A percentile compares a stretch with the other conserved stretches of the same genome.
These are phyloP conservation scores for Pimpla rufipes DNA, from an alignment of 2,888 invertebrate species.

Conservation along the genomic window DNA sequence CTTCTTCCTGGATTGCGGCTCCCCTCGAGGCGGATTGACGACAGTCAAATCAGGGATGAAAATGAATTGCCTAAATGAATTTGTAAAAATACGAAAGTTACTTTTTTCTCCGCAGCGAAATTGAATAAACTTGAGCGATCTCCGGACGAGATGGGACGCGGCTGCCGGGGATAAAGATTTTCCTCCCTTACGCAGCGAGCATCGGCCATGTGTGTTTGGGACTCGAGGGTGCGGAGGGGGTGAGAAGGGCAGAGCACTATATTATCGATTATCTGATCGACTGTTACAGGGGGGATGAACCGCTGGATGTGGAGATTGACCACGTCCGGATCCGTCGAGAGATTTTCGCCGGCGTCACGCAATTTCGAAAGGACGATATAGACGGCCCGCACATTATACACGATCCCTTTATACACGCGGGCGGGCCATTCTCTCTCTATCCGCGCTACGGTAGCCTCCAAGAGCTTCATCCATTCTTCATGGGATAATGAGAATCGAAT, in stretches of 20 bases:
- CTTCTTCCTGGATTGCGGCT: constrained; percentile 41
- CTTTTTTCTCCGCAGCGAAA: constrained; percentile 41
- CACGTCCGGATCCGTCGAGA: constrained; percentile 33
- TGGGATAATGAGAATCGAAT: constrained; percentile 54
- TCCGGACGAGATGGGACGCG: constrained; percentile 14
- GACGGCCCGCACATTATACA: not conserved
- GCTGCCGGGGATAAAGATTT: constrained; percentile 33
- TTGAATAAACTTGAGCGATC: constrained; percentile 60
- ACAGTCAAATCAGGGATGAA: constrained; percentile 57
- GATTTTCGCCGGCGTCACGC: constrained; percentile 20
- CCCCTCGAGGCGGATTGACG: constrained; percentile 47
- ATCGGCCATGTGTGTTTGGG: not conserved
- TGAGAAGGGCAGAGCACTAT: not conserved
- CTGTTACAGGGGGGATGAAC: constrained; percentile 5
- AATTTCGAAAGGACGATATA: constrained; percentile 40
- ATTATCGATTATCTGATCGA: constrained; percentile 45
- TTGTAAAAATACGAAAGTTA: constrained; percentile 54
- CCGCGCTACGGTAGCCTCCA: not conserved
- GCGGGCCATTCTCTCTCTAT: not conserved
- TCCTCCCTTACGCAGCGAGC: constrained; percentile 43
- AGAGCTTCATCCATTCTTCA: constrained; percentile 41
- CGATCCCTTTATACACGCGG: not conserved
- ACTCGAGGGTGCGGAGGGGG: not conserved
- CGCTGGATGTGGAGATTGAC: constrained; percentile 6
- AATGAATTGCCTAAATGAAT: constrained; percentile 60